phyloP scores from a whole-genome alignment of 2,888 invertebrate genomes.

The Actias luna region DNA sequence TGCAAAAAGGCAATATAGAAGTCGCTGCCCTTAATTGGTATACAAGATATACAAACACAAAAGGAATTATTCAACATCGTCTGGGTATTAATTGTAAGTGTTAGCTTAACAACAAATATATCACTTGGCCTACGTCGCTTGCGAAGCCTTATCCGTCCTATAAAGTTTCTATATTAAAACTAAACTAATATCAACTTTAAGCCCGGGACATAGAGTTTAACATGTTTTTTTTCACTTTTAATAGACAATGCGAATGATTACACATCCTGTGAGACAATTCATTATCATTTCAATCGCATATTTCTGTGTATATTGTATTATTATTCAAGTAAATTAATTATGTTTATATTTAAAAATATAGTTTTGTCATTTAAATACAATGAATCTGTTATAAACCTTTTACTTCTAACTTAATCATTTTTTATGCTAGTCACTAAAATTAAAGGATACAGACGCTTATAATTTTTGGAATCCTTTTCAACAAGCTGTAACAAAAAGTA shows the following conservation, averaged over 20 bases:
- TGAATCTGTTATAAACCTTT: too few species aligned
- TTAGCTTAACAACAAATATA: constrained; percentile 22
- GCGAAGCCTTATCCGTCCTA: constrained; percentile 21
- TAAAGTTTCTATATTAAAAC: constrained; percentile 14
- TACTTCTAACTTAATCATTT: too few species aligned
- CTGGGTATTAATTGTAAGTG: constrained; percentile 53
- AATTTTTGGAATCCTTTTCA: too few species aligned
- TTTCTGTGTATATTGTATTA: constrained; percentile 21
- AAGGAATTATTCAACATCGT: constrained; percentile 53
- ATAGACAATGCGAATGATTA: constrained; percentile 38
- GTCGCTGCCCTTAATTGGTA: constrained; percentile 5
- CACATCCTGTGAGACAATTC: constrained; percentile 38
- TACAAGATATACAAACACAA: constrained; percentile 35
- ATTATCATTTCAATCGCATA: constrained; percentile 57
- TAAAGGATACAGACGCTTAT: too few species aligned
- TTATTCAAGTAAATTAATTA: not conserved
- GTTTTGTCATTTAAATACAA: not conserved
- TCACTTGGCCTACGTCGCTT: constrained; percentile 21
- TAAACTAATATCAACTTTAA: constrained; percentile 25
- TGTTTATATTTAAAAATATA: not conserved
- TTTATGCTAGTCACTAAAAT: too few species aligned
- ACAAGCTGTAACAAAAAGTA: too few species aligned
- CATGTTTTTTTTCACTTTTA: constrained; percentile 12
- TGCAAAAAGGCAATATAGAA: not conserved
- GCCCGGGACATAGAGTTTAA: constrained; percentile 18